These are phyloP conservation scores for Meiosimyza decipiens DNA, from an alignment of 2,888 invertebrate genomes.

Conservation along the genomic window DNA sequence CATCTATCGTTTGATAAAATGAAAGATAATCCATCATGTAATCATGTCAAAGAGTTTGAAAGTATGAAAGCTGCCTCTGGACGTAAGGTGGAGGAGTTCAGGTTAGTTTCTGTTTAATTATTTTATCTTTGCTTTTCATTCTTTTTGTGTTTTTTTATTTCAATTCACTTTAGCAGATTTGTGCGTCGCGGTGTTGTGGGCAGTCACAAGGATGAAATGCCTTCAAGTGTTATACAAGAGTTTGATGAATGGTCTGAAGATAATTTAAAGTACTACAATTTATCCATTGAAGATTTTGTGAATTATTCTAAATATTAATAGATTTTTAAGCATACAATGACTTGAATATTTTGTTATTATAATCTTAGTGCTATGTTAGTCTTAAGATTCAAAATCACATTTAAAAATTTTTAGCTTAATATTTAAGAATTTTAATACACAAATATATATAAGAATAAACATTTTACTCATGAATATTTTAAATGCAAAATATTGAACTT, in stretches of 20 bases:
- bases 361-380: no score
- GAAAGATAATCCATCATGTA: constrained; percentile 62
- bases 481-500: no score
- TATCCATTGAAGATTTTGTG: constrained; percentile 56
- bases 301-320: constrained; percentile 54
- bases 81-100: constrained; percentile 59
- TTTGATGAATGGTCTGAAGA: constrained; percentile 61
- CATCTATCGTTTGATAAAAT: constrained; percentile 64
- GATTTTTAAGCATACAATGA: no score
- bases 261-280: constrained; percentile 52
- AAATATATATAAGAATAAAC: no score
- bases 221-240: constrained; percentile 53
- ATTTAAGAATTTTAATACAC: no score
- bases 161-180: constrained; percentile 50
- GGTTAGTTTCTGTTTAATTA: constrained; percentile 43
- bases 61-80: constrained; percentile 61
- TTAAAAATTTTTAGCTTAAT: no score
- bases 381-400: no score
- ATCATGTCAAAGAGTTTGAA: constrained; percentile 62
- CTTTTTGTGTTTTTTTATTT: background rate
- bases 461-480: no score
- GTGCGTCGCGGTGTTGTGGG: constrained; percentile 63
- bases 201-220: constrained; percentile 62
- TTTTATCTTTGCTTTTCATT: background rate
- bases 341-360: background rate